phyloP scores from a whole-genome alignment of 2,113 vertebrate genomes.

The Tinamus guttatus region DNA sequence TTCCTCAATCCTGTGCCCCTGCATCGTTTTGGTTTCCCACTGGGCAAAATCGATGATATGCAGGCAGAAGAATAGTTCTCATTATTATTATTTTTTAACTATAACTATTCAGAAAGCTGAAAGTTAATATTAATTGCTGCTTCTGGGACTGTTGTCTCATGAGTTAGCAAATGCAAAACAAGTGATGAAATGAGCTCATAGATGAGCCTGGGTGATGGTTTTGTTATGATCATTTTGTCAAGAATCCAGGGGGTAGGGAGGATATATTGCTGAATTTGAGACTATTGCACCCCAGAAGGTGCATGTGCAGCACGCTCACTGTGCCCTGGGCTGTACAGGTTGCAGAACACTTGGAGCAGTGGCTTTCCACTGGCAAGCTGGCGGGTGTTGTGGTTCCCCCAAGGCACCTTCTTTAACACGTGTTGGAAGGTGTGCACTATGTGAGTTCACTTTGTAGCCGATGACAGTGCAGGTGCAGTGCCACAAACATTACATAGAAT shows the following conservation, averaged over 20 bases:
- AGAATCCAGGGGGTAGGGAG: neutral
- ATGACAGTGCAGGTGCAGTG: neutral
- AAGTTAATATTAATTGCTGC: neutral
- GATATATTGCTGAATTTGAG: neutral
- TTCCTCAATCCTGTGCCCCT: fast-evolving
- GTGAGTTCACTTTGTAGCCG: neutral
- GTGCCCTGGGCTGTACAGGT: fast-evolving
- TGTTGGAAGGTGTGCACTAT: neutral
- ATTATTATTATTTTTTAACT: neutral
- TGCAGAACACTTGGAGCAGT: fast-evolving
- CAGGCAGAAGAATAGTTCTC: neutral
- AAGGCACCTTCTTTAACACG: neutral
- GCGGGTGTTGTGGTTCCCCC: neutral
- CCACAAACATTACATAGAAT: neutral
- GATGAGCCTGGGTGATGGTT: neutral
- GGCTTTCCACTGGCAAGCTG: neutral
- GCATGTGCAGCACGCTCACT: neutral
- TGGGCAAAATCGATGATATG: neutral
- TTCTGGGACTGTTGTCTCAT: neutral
- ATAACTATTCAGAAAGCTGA: neutral
- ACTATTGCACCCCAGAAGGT: fast-evolving
- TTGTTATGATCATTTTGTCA: neutral
- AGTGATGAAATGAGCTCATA: neutral
- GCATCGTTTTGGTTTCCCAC: neutral
- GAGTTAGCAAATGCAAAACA: neutral